Evolutionary conservation across 2,113 vertebrate species (phyloP), one percentile per base, ranked within the genome.

Genomic region (Galemys pyrenaicus): DNA sequence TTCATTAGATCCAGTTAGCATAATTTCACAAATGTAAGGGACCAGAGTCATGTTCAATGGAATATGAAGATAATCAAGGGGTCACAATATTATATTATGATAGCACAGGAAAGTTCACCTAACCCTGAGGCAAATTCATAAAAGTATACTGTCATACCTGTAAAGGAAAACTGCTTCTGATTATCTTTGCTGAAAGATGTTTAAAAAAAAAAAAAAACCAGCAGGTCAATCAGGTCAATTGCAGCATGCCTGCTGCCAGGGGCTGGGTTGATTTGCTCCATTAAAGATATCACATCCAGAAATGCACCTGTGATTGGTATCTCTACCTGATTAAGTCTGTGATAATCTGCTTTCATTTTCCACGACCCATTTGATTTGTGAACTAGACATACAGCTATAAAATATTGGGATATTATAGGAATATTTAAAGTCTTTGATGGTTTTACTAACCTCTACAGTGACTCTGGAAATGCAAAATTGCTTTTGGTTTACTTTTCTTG

Each of bases 271-370:
- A 85, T 41, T 73, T 78, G 79, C 68, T 86, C 65, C 56, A 68
- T 93, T 89, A 83, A 51, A 88, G 54, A 51, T 30, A 60, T n/a
- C 78, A 78, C 19, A 86, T 86, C 49, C n/a, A 83, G 90, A 93
- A 68, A 74, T 49, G 37, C 49, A 71, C 54, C 87, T 91, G 7
- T 56, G 78, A 93, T 73, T 56, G 26, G 32, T 73, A 41, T 91
- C 60, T 77, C 56, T 49, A 88, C 28, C 68, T 91, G 89, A 88
- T 91, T 93, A 91, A 46, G 41, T 92, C 68, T 86, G 49, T 82
- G 89, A 82, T 89, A 73, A 82, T 86, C 56, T 54, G 30, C 54
- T 90, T 81, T 94, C 79, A 87, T 83, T 95, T 94, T 91, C 74
- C 51, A 68, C 11, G 41, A 89, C 20, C 44, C 90, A 92, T 95